Evolutionary conservation across 30 jellyfish, hydroid and myxozoan species (phyloP), one percentile per base, ranked within the genome.

Genomic region (Chrysaora quinquecirrha): DNA sequence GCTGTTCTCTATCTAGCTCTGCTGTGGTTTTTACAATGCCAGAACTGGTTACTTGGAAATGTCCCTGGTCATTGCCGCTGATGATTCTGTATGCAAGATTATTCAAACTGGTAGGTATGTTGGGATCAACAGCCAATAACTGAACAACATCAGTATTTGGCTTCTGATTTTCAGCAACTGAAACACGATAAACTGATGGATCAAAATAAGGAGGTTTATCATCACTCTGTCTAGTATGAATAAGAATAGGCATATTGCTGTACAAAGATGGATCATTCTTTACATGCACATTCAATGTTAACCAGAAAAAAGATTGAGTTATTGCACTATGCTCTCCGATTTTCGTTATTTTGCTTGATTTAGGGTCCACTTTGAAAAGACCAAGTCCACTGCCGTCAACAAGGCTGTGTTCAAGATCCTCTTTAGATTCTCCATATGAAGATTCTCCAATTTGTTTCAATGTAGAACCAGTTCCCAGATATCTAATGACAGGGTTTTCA

Each of bases 311-410:
- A 0, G 91, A 80, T n/a, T n/a, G n/a, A n/a, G n/a, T n/a, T n/a
- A n/a, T n/a, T 68, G 20, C 50, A 0, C 21, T 22, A 0, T 34
- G 48, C 10, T 46, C n/a, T n/a, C 67, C 30, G 25, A 19, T 23
- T 30, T 22, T 71, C 3, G 76, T 24, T n/a, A 88, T 78, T 2
- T 30, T 22, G 24, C 95, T 89, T 22, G 95, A 60, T 47, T 69
- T 69, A 31, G 92, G 35, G 24, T 83, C 88, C 54, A 92, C 81
- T 1, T 64, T 21, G 71, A 95, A 95, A 9, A 47, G 63, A 19
- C 90, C 97, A 11, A 95, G 66, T 0, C 99, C 99, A 70, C 86
- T 78, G 16, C 99, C 99, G 84, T 95, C 99, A 34, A 95, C 96
- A 0, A 95, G 63, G 32, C 65, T 68, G 82, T 83, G 88, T 21